Percentiles rank a stretch among this genome's conserved stretches.
Evolutionary conservation across 2,797 vertebrate species (phyloP).

Genomic region (Mastacembelus armatus): DNA sequence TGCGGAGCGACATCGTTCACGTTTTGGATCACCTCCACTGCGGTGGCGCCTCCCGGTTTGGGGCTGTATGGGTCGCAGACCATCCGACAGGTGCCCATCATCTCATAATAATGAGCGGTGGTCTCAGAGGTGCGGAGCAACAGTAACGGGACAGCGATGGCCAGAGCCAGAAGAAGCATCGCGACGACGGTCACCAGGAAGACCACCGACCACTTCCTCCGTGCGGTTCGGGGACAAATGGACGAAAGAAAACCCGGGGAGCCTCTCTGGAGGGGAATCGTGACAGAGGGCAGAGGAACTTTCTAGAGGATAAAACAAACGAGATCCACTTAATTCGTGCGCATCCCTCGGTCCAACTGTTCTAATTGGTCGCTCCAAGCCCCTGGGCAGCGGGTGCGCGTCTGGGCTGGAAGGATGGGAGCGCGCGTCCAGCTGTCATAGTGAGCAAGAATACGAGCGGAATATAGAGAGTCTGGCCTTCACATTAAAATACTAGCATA

Average conservation of each 20-base stretch:
- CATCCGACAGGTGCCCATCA: conserved; percentile 98
- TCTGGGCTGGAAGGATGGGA: conserved; percentile 39
- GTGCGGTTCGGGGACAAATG: conserved; percentile 84
- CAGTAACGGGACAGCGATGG: conserved; percentile 87
- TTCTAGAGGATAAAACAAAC: conserved; percentile 19
- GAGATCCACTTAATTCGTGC: conserved; percentile 34
- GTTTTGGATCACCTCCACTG: conserved; percentile 91
- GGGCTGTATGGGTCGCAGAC: conserved; percentile 93
- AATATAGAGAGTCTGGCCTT: conserved; percentile 15
- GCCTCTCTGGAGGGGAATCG: conserved; percentile 84
- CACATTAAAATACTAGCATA: conserved; percentile 58
- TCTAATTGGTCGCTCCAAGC: conserved; percentile 24
- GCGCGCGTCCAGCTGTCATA: conserved; percentile 47
- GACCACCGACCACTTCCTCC: conserved; percentile 85
- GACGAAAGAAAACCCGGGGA: conserved; percentile 84
- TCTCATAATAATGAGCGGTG: conserved; percentile 92
- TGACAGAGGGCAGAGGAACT: conserved; percentile 61
- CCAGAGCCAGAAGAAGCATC: conserved; percentile 87
- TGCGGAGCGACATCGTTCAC: conserved; percentile 85
- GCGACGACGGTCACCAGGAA: conserved; percentile 83
- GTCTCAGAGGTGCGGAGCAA: conserved; percentile 85
- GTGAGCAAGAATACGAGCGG: conserved; percentile 30
- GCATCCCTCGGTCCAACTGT: conserved; percentile 28
- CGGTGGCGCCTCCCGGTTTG: conserved; percentile 81
- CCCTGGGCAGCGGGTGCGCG: conserved; percentile 53